Evolutionary conservation across 1,140 invertebrate species (phyloP).

Genomic region (Drosophila orosa): DNA sequence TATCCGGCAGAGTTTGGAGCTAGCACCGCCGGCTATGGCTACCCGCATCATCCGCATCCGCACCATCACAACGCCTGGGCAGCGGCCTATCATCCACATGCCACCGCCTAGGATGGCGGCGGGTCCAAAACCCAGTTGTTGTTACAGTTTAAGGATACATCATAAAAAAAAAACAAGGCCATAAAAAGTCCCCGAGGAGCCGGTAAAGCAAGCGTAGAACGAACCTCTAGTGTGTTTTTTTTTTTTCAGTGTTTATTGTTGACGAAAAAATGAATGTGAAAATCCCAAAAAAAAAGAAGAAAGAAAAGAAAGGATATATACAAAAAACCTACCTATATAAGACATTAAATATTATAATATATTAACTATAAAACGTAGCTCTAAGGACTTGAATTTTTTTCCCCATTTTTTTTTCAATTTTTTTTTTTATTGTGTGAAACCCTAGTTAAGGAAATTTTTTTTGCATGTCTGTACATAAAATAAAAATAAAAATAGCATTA

Average conservation of each 20-base stretch:
- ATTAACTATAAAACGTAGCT: conserved; percentile 33
- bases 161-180: conserved; percentile 17
- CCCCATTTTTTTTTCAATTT: conserved; percentile 45
- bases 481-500: conserved; percentile 30
- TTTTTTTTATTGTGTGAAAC: not conserved
- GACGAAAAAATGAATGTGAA: conserved; percentile 29
- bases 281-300: conserved; percentile 32
- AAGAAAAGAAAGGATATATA: conserved; percentile 16
- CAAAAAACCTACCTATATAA: conserved; percentile 3
- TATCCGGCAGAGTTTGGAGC: conserved; percentile 69
- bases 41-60: conserved; percentile 51
- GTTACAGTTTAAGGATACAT: conserved; percentile 24
- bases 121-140: conserved; percentile 13
- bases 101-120: conserved; percentile 56
- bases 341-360: conserved; percentile 29
- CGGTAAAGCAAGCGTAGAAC: conserved; percentile 32
- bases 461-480: conserved; percentile 73
- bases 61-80: conserved; percentile 75
- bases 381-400: conserved; percentile 48
- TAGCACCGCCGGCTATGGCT: conserved; percentile 50
- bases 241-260: conserved; percentile 49
- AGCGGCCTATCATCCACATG: conserved; percentile 76
- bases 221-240: conserved; percentile 42
- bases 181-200: conserved; percentile 24
- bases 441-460: conserved; percentile 64